Conservation (phyloP, 1,140 invertebrate species). For the Ceratoteleas bidentatus region DNA sequence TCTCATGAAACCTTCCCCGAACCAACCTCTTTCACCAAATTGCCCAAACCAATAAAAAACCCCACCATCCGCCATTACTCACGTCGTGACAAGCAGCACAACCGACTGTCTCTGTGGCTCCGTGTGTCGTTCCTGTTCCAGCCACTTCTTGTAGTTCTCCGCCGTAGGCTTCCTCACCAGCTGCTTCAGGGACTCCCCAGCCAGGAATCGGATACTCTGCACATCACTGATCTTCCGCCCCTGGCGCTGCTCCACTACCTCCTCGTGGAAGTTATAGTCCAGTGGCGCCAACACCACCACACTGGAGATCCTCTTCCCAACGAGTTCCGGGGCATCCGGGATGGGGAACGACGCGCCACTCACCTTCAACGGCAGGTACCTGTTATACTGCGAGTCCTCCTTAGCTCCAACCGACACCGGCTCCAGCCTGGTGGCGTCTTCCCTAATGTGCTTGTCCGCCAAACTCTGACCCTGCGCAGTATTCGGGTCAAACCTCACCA, state of each 20-base stretch:
- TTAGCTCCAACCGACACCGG: slow-evolving; percentile 86
- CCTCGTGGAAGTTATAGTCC: slow-evolving; percentile 83
- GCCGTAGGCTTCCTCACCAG: slow-evolving; percentile 87
- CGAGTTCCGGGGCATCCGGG: slow-evolving; percentile 87
- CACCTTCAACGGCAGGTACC: slow-evolving; percentile 91
- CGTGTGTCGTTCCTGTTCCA: slow-evolving; percentile 88
- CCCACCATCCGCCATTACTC: slow-evolving; percentile 79
- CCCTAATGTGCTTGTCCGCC: slow-evolving; percentile 87
- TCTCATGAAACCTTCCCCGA: too few species aligned
- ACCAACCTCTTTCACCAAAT: too few species aligned
- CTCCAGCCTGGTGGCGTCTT: slow-evolving; percentile 87
- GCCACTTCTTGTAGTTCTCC: slow-evolving; percentile 90
- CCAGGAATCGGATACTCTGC: slow-evolving; percentile 81
- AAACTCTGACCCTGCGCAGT: slow-evolving; percentile 87
- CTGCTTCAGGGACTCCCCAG: slow-evolving; percentile 87
- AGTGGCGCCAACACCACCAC: slow-evolving; percentile 92
- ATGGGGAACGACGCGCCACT: slow-evolving; percentile 91
- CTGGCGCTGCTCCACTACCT: slow-evolving; percentile 65
- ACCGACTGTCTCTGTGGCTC: slow-evolving; percentile 88
- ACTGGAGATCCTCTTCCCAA: slow-evolving; percentile 88
- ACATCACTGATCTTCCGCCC: slow-evolving; percentile 76
- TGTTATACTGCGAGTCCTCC: slow-evolving; percentile 86
- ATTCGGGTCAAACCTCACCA: slow-evolving; percentile 89
- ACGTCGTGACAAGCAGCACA: slow-evolving; percentile 89
- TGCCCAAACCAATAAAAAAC: background rate